Base-by-base conservation (phyloP, 2,113 vertebrate genomes). In the Bujurquina vittata region DNA sequence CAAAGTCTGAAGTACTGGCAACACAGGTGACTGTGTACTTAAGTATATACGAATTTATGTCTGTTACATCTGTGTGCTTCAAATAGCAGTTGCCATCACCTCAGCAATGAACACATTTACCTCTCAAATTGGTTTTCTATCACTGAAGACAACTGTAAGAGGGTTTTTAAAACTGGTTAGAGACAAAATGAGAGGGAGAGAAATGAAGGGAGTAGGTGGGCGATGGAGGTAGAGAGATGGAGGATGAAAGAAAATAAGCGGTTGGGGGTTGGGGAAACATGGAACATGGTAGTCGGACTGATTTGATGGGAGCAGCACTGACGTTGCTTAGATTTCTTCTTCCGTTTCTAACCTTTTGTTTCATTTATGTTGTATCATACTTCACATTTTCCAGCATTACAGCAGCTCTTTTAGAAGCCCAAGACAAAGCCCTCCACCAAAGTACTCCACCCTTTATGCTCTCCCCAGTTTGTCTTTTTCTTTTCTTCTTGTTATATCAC, bases 61-160 rank as follows among this genome's bases (percentile, higher is more conserved):
- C 29, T 65, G 40, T 62, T 84, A 23, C 43, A 79, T 89, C 29
- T 65, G 35, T 61, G 75, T 26, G 56, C 84, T 87, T 87, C 75
- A 78, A 85, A 90, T 91, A 90, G 33, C 80, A 79, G 84, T 74
- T 85, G 55, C 87, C 75, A 77, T 94, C 88, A 77, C 92, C 93
- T 84, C 91, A 92, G 92, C 92, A 94, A 95, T 84, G 23, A 84
- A 78, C 65, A 75, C 85, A 79, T 88, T 78, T 79, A 85, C 79
- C 85, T 79, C 76, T 75, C 49, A 83, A 74, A 81, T 77, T 81
- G 54, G 56, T 33, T 17, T 80, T 85, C 69, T 22, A 40, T 83
- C 75, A 81, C 77, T 61, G 57, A 78, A 79, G 90, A 88, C 72
- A 83, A 60, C 75, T 4, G 5, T 29, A 15, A 12, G 78, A 43